These are phyloP conservation scores for Lacerta agilis DNA, from an alignment of 2,797 vertebrate genomes.

Conservation along the genomic window DNA sequence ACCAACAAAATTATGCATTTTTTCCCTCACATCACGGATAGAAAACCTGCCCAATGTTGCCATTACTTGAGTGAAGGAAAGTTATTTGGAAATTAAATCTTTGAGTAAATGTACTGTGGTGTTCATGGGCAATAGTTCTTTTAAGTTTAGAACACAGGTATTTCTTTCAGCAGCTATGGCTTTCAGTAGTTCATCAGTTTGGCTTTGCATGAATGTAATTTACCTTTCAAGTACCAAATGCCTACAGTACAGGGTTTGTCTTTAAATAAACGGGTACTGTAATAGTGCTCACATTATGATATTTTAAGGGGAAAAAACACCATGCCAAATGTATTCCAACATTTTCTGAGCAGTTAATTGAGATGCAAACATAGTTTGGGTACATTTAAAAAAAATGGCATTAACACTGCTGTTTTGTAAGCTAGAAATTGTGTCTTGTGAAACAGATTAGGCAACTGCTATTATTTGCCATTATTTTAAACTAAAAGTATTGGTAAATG, in stretches of 20 bases:
- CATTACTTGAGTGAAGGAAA: constrained; percentile 59
- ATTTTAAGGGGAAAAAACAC: constrained; percentile 29
- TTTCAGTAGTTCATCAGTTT: constrained; percentile 79
- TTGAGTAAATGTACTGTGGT: constrained; percentile 61
- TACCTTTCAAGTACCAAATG: constrained; percentile 74
- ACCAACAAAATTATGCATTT: constrained; percentile 67
- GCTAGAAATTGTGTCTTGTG: constrained; percentile 47
- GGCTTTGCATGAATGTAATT: constrained; percentile 75
- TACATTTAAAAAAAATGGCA: constrained; percentile 32
- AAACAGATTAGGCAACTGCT: constrained; percentile 31
- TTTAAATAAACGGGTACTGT: constrained; percentile 78
- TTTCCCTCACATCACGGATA: constrained; percentile 32
- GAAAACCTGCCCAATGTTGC: constrained; percentile 59
- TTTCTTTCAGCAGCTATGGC: constrained; percentile 74
- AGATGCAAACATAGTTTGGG: constrained; percentile 64
- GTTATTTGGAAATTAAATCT: constrained; percentile 62
- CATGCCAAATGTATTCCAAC: constrained; percentile 67
- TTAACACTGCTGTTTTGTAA: constrained; percentile 62
- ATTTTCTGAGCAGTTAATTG: constrained; percentile 74
- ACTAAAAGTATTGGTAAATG: constrained; percentile 28
- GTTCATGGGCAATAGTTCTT: constrained; percentile 62
- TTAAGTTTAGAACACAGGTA: constrained; percentile 74
- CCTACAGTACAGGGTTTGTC: constrained; percentile 78
- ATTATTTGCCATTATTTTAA: constrained; percentile 52
- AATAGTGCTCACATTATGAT: constrained; percentile 73